phyloP scores from a whole-genome alignment of 2,797 vertebrate genomes.

The Mormyrops boulengeri region DNA sequence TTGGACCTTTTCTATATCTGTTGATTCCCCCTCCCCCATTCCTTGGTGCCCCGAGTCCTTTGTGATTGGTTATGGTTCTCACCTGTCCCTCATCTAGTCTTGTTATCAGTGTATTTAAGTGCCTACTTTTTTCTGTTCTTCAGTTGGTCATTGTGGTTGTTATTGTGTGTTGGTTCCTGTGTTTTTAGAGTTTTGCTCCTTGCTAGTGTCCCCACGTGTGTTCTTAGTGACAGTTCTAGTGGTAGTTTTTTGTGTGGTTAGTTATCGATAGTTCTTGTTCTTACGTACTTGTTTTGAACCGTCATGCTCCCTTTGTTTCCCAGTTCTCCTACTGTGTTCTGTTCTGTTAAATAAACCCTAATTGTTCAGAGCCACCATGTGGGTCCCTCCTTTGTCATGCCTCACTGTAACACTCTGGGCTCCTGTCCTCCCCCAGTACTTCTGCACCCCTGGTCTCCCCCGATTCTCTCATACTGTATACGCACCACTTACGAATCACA shows the following conservation, averaged over 20 bases:
- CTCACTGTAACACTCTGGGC: background rate
- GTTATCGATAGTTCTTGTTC: background rate
- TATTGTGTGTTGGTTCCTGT: background rate
- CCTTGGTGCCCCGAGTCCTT: background rate
- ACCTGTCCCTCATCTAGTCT: background rate
- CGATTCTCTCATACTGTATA: background rate
- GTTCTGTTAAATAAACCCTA: background rate
- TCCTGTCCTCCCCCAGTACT: background rate
- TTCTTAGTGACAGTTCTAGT: background rate
- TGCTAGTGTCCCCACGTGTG: background rate
- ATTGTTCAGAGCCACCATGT: background rate
- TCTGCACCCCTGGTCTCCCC: background rate
- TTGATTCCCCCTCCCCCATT: background rate
- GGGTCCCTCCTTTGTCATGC: too few relatives aligned
- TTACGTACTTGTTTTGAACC: background rate
- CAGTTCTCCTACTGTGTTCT: background rate
- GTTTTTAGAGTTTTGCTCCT: background rate
- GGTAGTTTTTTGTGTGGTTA: too few relatives aligned
- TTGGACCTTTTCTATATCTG: background rate
- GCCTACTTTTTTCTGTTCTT: background rate
- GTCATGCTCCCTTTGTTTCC: background rate
- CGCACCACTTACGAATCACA: background rate
- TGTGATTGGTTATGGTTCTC: background rate
- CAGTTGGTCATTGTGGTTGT: background rate
- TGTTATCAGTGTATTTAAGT: background rate